Conservation (phyloP, 2,888 invertebrate genomes). For the Acrobeloides nanus region DNA sequence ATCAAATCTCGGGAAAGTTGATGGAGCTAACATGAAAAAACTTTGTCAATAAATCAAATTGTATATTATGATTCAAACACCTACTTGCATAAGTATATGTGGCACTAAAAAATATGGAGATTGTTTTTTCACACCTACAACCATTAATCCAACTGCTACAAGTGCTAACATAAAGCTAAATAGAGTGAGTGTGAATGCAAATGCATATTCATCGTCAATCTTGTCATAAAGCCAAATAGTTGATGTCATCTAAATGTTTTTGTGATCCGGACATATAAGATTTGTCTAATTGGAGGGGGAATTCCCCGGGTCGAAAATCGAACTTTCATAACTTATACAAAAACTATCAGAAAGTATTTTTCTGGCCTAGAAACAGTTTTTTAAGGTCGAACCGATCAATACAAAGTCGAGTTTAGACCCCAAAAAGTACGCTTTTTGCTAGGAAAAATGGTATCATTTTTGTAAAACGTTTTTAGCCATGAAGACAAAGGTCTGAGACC, state of each 20-base stretch:
- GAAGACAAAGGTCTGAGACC: too few species aligned
- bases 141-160: slow-evolving; percentile 23
- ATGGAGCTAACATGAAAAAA: too few species aligned
- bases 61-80: slow-evolving; percentile 1
- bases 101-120: slow-evolving; percentile 27
- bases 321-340: background rate
- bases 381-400: too few species aligned
- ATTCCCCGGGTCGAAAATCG: background rate
- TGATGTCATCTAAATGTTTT: slow-evolving; percentile 6
- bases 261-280: too few species aligned
- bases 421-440: too few species aligned
- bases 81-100: slow-evolving; percentile 29
- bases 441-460: too few species aligned
- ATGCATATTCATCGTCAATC: slow-evolving; percentile 13
- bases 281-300: background rate
- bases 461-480: too few species aligned
- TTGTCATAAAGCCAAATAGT: slow-evolving; percentile 17
- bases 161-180: slow-evolving; percentile 21
- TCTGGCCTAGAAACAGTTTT: too few species aligned
- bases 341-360: too few species aligned
- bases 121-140: slow-evolving; percentile 17
- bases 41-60: too few species aligned
- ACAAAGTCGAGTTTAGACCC: too few species aligned
- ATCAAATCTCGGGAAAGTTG: too few species aligned
- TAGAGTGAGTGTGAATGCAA: slow-evolving; percentile 15